Conservation (phyloP, 1,140 invertebrate genomes). For the Aphelenchoides avenae region DNA sequence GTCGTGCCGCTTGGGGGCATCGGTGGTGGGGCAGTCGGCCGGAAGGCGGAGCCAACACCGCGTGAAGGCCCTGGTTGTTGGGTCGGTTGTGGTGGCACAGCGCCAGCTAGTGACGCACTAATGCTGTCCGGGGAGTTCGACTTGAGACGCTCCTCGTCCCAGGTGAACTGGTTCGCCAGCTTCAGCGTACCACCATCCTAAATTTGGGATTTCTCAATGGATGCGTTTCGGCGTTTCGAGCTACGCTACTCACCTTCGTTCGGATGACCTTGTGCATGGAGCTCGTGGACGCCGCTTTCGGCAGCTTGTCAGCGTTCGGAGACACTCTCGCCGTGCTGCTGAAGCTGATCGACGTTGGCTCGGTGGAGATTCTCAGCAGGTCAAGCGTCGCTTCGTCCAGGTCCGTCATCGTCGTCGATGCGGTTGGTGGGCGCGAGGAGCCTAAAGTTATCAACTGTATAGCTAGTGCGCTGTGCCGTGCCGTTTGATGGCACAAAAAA, state of each 20-base stretch:
- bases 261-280: constrained; percentile 19
- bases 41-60: not conserved
- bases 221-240: not conserved
- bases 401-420: not conserved
- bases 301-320: constrained; percentile 24
- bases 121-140: not conserved
- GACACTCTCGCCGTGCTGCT: constrained; percentile 22
- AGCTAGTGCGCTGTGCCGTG: too few relatives aligned
- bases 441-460: constrained; percentile 3
- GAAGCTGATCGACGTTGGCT: constrained; percentile 33
- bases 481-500: too few relatives aligned
- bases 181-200: constrained; percentile 28
- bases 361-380: constrained; percentile 32
- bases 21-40: not conserved
- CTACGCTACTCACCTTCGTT: constrained; percentile 5
- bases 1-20: constrained; percentile 11
- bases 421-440: constrained; percentile 1
- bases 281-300: constrained; percentile 39
- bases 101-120: not conserved
- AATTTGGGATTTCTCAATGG: not conserved
- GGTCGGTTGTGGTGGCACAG: constrained; percentile 15
- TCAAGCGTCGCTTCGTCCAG: constrained; percentile 41
- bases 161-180: constrained; percentile 23
- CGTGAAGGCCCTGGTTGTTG: constrained; percentile 3
- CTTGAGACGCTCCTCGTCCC: constrained; percentile 29